A percentile compares a stretch with the other conserved stretches of the same genome.
Evolutionary conservation across 2,888 invertebrate genomes (phyloP).

Genomic region (Chironomus tentans): DNA sequence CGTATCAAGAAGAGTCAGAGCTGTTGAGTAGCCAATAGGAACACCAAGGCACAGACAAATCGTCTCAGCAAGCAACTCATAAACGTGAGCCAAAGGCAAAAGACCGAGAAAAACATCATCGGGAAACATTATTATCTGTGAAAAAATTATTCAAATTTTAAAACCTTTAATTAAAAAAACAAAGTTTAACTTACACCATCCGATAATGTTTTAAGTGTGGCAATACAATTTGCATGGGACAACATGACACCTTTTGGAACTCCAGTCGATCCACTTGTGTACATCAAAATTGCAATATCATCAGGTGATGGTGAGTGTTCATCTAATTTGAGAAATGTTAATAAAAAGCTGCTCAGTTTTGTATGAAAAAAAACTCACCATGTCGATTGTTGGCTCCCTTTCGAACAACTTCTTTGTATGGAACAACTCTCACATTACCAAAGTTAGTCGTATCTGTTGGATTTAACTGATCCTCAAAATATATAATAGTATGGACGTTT

Average conservation of each 20-base stretch:
- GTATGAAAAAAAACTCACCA: too few species aligned
- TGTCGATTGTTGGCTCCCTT: constrained; percentile 46
- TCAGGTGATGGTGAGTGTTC: constrained; percentile 51
- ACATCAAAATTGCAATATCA: constrained; percentile 96
- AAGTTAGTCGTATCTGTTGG: constrained; percentile 59
- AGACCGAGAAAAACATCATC: constrained; percentile 88
- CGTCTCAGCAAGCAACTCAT: constrained; percentile 85
- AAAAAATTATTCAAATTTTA: too few species aligned
- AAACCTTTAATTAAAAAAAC: too few species aligned
- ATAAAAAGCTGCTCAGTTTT: too few species aligned
- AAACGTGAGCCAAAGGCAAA: constrained; percentile 93
- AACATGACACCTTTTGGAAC: constrained; percentile 58
- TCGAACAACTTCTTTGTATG: constrained; percentile 62
- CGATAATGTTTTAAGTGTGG: constrained; percentile 70
- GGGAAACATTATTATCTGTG: constrained; percentile 46
- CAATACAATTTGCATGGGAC: constrained; percentile 71
- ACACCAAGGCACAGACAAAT: constrained; percentile 77
- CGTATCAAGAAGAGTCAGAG: constrained; percentile 82
- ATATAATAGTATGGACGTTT: constrained; percentile 67
- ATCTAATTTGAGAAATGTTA: constrained; percentile 35
- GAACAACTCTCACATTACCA: constrained; percentile 59
- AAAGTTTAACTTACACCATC: constrained; percentile 49
- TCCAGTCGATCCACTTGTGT: constrained; percentile 76
- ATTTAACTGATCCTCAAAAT: constrained; percentile 80
- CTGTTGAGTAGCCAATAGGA: constrained; percentile 92